Evolutionary conservation across 2,113 vertebrate genomes (phyloP).

Genomic region (Eupsittula cactorum): DNA sequence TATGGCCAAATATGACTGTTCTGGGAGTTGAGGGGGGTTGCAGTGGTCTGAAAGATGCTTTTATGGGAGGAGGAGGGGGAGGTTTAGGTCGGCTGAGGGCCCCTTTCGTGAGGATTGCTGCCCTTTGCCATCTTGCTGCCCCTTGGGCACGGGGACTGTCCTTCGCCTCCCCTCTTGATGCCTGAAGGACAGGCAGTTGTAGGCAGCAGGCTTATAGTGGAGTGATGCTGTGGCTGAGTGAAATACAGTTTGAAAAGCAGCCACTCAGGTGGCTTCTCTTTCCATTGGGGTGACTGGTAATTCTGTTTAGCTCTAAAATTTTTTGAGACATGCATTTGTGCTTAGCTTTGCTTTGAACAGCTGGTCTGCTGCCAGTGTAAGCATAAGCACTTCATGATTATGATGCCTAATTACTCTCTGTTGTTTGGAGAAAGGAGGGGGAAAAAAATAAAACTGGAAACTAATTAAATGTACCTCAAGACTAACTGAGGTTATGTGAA

Average conservation of each 20-base stretch:
- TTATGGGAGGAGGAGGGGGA: not conserved
- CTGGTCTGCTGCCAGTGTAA: not conserved
- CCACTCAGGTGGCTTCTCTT: not conserved
- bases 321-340: fast-evolving
- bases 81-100: not conserved
- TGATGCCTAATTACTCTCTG: not conserved
- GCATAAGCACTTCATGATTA: not conserved
- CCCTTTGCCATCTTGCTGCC: not conserved
- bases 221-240: not conserved
- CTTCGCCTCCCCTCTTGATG: fast-evolving
- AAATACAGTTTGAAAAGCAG: not conserved
- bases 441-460: not conserved
- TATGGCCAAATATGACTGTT: not conserved
- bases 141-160: not conserved
- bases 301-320: not conserved
- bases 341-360: not conserved
- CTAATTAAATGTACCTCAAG: not conserved
- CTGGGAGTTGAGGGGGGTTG: not conserved
- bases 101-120: not conserved
- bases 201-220: not conserved
- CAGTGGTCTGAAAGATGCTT: not conserved
- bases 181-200: not conserved
- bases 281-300: not conserved
- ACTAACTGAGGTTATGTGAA: not conserved
- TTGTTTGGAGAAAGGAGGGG: not conserved